Evolutionary conservation across 2,113 vertebrate genomes (phyloP), one percentile per base, ranked within the genome.

Genomic region (Eupsittula cactorum): DNA sequence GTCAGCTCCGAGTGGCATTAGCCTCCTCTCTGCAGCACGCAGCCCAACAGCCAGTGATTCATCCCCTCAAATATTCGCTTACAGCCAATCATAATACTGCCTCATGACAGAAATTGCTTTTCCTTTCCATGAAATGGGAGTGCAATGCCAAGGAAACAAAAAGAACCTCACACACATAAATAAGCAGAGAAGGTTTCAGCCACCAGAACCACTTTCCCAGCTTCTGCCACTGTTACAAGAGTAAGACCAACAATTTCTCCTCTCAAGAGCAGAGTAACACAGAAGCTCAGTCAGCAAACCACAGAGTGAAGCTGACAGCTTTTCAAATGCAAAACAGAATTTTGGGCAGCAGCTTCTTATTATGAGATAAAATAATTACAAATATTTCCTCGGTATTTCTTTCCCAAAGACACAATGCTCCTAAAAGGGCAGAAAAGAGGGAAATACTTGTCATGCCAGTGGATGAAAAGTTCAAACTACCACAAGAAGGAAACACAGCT

Each of bases 11-110:
- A 90, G 84, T 27, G 50, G 75, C 82, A 91, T 73, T 16, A 46
- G 52, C 31, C 50, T 89, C 33, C n/a, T 33, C 85, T 88, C 65
- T 94, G 62, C 89, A 97, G 94, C 27, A 89, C 44, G 55, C 49
- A 88, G 83, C 79, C 89, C 93, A 95, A 90, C 94, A 95, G 94
- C 25, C 12, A 2, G 71, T 97, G 97, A 98, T 96, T 98, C 96
- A 97, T 83, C 90, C 90, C 65, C 91, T 96, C 88, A 97, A 96
- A 80, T 93, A 97, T 93, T 95, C 6, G 2, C 74, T 95, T 96
- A 49, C 63, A 80, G 90, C 91, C 86, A 96, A 88, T 91, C 60
- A 96, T 81, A 97, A 97, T 42, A 95, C 42, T 87, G 88, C 79
- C 73, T 91, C 76, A 81, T 18, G 47, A 93, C 60, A 95, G 96